These are phyloP conservation scores for Drosophila histrio DNA, from an alignment of 2,888 invertebrate genomes.

Conservation along the genomic window DNA sequence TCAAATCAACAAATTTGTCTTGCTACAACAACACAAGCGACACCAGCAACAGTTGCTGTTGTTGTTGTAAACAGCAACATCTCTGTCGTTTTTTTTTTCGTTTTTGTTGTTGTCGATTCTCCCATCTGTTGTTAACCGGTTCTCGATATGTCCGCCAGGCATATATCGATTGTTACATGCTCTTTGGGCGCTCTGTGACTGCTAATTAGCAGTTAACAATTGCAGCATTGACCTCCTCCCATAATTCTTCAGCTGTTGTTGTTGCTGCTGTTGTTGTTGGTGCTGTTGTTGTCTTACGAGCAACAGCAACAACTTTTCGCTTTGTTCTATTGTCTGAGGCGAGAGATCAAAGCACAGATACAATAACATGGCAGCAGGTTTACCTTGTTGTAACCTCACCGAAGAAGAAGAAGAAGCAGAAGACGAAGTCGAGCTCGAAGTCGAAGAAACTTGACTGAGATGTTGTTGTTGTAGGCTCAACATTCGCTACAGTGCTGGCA, in stretches of 20 bases:
- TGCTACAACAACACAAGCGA: constrained; percentile 12
- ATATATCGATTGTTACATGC: constrained; percentile 57
- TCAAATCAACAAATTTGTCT: constrained; percentile 47
- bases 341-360: constrained; percentile 73
- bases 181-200: constrained; percentile 51
- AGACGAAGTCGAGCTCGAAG: constrained; percentile 1
- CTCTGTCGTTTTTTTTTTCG: constrained; percentile 31
- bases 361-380: constrained; percentile 76
- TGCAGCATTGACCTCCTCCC: constrained; percentile 79
- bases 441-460: constrained; percentile 33
- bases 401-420: constrained; percentile 12
- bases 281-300: constrained; percentile 36
- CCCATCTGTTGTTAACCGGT: constrained; percentile 61
- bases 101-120: constrained; percentile 12
- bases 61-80: constrained; percentile 27
- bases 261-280: constrained; percentile 12
- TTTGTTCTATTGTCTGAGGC: constrained; percentile 75
- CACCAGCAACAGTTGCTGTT: background rate
- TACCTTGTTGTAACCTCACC: constrained; percentile 77
- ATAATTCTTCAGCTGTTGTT: constrained; percentile 56
- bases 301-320: constrained; percentile 62
- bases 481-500: constrained; percentile 36
- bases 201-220: constrained; percentile 78
- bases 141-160: constrained; percentile 48
- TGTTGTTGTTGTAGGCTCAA: constrained; percentile 27